phyloP scores from a whole-genome alignment of 2,797 vertebrate genomes.

The Lacerta bilineata region DNA sequence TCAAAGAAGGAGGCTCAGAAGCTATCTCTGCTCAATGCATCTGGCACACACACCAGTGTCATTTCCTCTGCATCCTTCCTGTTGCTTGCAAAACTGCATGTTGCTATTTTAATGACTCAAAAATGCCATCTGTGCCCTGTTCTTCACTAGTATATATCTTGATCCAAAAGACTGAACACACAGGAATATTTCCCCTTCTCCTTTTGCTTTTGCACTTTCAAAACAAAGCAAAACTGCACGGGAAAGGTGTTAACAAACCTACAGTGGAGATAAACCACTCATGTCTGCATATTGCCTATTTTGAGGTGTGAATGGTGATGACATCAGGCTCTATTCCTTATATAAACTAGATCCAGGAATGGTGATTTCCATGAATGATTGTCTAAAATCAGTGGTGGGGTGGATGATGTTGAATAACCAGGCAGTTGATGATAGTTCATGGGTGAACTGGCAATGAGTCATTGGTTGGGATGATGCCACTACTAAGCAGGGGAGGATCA shows the following conservation, averaged over 20 bases:
- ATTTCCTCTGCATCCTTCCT: constrained; percentile 24
- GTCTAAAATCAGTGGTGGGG: too few species aligned
- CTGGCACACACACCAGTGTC: rapidly evolving
- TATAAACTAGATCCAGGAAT: background rate
- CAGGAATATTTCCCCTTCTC: background rate
- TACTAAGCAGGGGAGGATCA: too few species aligned
- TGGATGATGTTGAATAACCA: too few species aligned
- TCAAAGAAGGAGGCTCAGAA: constrained; percentile 25
- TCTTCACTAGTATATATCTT: constrained; percentile 13
- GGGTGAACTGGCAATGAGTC: too few species aligned
- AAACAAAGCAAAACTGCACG: background rate
- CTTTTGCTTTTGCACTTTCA: background rate
- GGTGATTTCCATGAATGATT: background rate
- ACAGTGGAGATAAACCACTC: background rate
- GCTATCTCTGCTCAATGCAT: background rate
- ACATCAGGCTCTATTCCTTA: background rate
- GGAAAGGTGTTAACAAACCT: background rate
- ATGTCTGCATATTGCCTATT: background rate
- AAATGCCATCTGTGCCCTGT: constrained; percentile 7
- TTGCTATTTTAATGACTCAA: background rate
- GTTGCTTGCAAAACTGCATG: constrained; percentile 33
- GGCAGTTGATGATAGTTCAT: too few species aligned
- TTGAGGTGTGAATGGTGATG: background rate
- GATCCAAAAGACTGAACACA: background rate
- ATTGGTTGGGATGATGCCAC: too few species aligned